Conservation (phyloP, 2,888 invertebrate species). For the Drosophila ezoana region DNA sequence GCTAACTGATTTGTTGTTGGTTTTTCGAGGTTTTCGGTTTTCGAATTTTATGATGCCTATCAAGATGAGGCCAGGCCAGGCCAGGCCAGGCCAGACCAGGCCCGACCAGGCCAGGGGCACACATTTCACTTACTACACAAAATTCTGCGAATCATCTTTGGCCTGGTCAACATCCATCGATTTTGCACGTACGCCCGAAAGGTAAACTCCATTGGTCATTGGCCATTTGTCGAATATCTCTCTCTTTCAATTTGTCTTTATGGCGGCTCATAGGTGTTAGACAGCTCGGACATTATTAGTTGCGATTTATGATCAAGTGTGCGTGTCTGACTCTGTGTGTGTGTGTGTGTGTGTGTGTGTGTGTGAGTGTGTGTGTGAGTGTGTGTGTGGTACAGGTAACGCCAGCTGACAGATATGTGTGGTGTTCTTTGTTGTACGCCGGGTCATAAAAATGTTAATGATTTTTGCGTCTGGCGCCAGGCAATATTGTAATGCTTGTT, state of each 20-base stretch:
- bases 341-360: conserved; percentile 25
- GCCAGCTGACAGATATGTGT: conserved; percentile 68
- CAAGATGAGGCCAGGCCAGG: conserved; percentile 37
- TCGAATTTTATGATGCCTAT: conserved; percentile 64
- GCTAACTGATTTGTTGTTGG: conserved; percentile 45
- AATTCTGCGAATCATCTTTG: conserved; percentile 64
- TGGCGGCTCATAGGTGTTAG: conserved; percentile 69
- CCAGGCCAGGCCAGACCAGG: conserved; percentile 3
- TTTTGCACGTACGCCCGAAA: conserved; percentile 53
- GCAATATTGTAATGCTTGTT: conserved; percentile 79
- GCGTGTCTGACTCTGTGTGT: conserved; percentile 13
- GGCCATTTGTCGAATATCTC: conserved; percentile 33
- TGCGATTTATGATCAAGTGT: conserved; percentile 64
- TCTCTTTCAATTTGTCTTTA: conserved; percentile 54
- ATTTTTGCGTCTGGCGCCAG: conserved; percentile 79
- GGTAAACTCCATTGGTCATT: conserved; percentile 41
- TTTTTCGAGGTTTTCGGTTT: conserved; percentile 30
- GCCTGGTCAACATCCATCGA: conserved; percentile 47
- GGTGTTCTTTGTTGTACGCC: conserved; percentile 78
- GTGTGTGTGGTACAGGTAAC: conserved; percentile 66
- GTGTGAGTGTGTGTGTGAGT: conserved; percentile 14
- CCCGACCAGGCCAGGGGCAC: conserved; percentile 4
- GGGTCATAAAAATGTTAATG: conserved; percentile 82
- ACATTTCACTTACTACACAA: conserved; percentile 24
- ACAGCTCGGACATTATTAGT: conserved; percentile 77